A percentile compares a stretch with the other conserved stretches of the same genome.
Evolutionary conservation across 37 sponge, comb jelly and placozoan genomes (phyloP).

Genomic region (Halichondria panicea): DNA sequence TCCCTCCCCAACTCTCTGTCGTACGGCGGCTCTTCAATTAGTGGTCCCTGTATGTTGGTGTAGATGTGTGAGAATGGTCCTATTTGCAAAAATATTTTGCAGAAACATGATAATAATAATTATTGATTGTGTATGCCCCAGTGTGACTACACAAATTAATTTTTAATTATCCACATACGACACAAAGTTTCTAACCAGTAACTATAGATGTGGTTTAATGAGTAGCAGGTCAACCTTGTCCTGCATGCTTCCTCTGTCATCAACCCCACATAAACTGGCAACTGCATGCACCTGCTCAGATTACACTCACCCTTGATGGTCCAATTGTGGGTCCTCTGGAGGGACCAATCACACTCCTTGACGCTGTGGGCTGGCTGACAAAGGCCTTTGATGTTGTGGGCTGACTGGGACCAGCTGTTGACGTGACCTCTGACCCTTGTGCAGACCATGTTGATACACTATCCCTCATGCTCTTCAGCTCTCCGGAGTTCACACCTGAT

Average conservation of each 20-base stretch:
- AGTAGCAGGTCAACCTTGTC: too few relatives aligned
- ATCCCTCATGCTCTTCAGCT: conserved; percentile 31
- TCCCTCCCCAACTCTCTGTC: conserved; percentile 40
- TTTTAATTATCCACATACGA: too few relatives aligned
- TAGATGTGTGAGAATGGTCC: too few relatives aligned
- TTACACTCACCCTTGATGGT: too few relatives aligned
- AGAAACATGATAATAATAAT: not conserved
- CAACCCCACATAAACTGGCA: too few relatives aligned
- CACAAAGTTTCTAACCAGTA: too few relatives aligned
- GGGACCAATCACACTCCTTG: not conserved
- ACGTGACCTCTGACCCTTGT: not conserved
- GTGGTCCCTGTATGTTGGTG: too few relatives aligned
- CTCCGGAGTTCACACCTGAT: conserved; percentile 4
- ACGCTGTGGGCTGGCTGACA: not conserved
- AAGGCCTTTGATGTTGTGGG: not conserved
- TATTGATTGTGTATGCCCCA: not conserved
- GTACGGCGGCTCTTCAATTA: not conserved
- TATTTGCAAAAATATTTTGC: not conserved
- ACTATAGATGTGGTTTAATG: too few relatives aligned
- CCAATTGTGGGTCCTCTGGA: conserved; percentile 41
- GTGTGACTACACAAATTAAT: not conserved
- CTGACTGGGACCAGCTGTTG: not conserved
- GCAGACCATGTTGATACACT: conserved; percentile 67
- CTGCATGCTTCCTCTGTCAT: too few relatives aligned
- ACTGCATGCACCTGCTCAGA: too few relatives aligned